Base-by-base conservation (phyloP, 1,140 invertebrate genomes). In the Apolygus lucorum region DNA sequence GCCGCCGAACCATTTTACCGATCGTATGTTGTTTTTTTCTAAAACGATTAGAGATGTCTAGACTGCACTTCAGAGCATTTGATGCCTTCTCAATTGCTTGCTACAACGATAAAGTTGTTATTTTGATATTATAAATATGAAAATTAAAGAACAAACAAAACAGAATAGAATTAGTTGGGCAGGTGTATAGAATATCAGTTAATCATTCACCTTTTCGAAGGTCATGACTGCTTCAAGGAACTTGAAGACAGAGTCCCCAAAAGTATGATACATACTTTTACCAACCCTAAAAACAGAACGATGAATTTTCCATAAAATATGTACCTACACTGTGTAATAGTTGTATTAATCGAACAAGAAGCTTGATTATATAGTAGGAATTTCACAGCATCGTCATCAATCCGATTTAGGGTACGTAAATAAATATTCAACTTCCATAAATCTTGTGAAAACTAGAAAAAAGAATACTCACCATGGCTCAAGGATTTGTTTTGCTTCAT, bases 181-280 rank as follows among this genome's bases (percentile, higher is more conserved):
- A 70, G 21, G 26, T n/a, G n/a, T n/a, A n/a, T n/a, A n/a, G n/a
- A n/a, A n/a, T n/a, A n/a, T n/a, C 49, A 68, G 17, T 28, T 70
- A 59, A 65, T 66, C 65, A 69, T 62, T 81, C 81, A 90, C 88
- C 78, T 85, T 84, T 78, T 98, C 94, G 78, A 96, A 93, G 0
- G 95, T 98, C 75, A 98, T 85, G 73, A 95, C 88, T 0, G 95
- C 95, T 78, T 96, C 93, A 2, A 98, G 84, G 77, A 93, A 97
- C 71, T 90, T 82, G 77, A 98, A 95, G 17, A 94, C 91, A 1
- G 90, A 86, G 72, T 89, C 86, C 0, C 94, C 94, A n/a, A 97
- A 79, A 0, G 94, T 88, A 80, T 97, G 95, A 77, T 98, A 98
- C 80, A 96, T 88, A 73, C 93, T 96, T 34, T 82, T 84, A 29